These are phyloP conservation scores for Scomber scombrus DNA, from an alignment of 2,113 vertebrate genomes.

Conservation along the genomic window DNA sequence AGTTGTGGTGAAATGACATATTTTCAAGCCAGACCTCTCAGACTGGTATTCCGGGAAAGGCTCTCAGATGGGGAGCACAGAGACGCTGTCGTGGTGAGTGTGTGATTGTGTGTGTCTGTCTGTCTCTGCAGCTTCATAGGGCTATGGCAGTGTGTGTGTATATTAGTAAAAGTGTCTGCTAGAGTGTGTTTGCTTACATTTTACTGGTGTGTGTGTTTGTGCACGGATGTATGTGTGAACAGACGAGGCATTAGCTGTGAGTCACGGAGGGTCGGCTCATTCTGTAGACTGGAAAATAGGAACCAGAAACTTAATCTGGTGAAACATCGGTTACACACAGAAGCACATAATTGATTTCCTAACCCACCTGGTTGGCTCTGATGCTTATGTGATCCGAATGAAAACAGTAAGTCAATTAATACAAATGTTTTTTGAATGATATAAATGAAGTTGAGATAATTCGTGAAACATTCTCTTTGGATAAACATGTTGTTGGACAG, in stretches of 20 bases:
- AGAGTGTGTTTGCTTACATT: slow-evolving; percentile 38
- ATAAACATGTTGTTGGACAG: background rate
- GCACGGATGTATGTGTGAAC: slow-evolving; percentile 40
- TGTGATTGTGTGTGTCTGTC: slow-evolving; percentile 43
- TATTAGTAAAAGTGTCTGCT: slow-evolving; percentile 27
- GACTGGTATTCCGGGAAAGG: slow-evolving; percentile 74
- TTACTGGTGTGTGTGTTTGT: slow-evolving; percentile 5
- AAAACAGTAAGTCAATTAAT: no score
- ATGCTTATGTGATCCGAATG: background rate
- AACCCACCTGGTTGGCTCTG: slow-evolving; percentile 33
- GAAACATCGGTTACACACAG: slow-evolving; percentile 22
- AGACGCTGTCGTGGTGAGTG: slow-evolving; percentile 16
- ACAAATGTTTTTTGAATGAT: background rate
- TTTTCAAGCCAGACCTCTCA: slow-evolving; percentile 64
- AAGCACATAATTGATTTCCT: slow-evolving; percentile 22
- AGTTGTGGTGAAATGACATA: slow-evolving; percentile 75
- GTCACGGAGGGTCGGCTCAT: slow-evolving; percentile 70
- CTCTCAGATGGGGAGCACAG: slow-evolving; percentile 48
- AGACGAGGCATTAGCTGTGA: slow-evolving; percentile 75
- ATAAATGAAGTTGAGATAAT: background rate
- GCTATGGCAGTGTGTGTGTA: slow-evolving; percentile 10
- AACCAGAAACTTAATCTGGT: slow-evolving; percentile 58
- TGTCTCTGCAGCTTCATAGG: slow-evolving; percentile 19
- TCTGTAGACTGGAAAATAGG: slow-evolving; percentile 59
- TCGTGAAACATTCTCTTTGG: background rate